These are phyloP conservation scores for Hoplodrina blanda DNA, from an alignment of 2,888 invertebrate species.

Conservation along the genomic window DNA sequence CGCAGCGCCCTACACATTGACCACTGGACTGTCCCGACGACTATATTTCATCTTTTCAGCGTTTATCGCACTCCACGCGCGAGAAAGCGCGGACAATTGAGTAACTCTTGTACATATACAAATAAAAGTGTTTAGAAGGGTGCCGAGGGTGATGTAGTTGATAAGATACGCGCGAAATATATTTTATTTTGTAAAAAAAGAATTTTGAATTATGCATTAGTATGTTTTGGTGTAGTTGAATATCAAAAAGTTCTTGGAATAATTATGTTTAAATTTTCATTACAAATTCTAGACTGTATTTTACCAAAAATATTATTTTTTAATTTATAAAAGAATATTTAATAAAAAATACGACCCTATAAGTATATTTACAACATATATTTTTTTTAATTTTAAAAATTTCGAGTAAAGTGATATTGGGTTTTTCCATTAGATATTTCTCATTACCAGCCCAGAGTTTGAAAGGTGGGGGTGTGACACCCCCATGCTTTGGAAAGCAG, in stretches of 20 bases:
- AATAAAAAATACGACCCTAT: too few relatives aligned
- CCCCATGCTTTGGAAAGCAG: too few relatives aligned
- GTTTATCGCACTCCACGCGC: constrained; percentile 82
- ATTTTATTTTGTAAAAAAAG: constrained; percentile 43
- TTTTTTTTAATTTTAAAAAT: too few relatives aligned
- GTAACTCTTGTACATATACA: constrained; percentile 72
- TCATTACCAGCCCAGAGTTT: too few relatives aligned
- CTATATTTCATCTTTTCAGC: constrained; percentile 86
- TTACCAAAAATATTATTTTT: neutral
- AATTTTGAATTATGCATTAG: constrained; percentile 4
- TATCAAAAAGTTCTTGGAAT: neutral
- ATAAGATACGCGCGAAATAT: constrained; percentile 57
- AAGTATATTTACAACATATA: too few relatives aligned
- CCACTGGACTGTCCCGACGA: constrained; percentile 73
- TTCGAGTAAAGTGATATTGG: too few relatives aligned
- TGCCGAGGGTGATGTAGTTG: constrained; percentile 67
- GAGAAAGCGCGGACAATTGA: constrained; percentile 80
- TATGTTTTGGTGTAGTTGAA: constrained; percentile 10
- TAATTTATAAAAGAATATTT: too few relatives aligned
- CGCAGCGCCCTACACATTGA: constrained; percentile 64
- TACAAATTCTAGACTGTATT: neutral
- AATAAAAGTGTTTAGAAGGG: constrained; percentile 72
- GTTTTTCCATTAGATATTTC: too few relatives aligned
- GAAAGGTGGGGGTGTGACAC: too few relatives aligned
- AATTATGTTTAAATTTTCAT: neutral